Conservation (phyloP, 2,888 invertebrate genomes). For the Tethea ocularis region DNA sequence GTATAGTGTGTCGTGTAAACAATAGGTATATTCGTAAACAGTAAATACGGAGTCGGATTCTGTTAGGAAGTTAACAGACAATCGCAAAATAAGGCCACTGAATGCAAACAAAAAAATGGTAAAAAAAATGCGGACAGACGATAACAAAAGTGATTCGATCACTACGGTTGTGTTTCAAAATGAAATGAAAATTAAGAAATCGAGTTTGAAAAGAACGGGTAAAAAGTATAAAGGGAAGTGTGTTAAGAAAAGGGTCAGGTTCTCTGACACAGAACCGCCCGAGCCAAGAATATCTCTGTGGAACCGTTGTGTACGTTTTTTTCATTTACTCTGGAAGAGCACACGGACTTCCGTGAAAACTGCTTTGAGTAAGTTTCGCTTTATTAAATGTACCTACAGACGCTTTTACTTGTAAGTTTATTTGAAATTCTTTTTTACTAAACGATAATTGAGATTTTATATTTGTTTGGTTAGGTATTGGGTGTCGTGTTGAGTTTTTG, state of each 20-base stretch:
- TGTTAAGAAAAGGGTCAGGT: constrained; percentile 70
- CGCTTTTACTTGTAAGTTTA: not conserved
- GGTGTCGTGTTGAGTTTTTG: too few relatives aligned
- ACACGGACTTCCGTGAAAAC: constrained; percentile 56
- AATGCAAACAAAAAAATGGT: constrained; percentile 47
- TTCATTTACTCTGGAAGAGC: constrained; percentile 64
- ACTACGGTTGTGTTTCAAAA: constrained; percentile 41
- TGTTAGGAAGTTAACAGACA: constrained; percentile 36
- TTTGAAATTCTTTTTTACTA: too few relatives aligned
- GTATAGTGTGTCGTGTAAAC: constrained; percentile 50
- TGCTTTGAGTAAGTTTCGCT: constrained; percentile 61
- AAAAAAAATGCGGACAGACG: constrained; percentile 46
- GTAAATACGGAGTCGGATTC: constrained; percentile 59
- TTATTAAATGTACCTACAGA: constrained; percentile 19
- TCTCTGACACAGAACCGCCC: constrained; percentile 55
- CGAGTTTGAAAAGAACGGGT: constrained; percentile 58
- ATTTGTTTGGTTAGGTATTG: too few relatives aligned
- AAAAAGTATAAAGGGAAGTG: constrained; percentile 47
- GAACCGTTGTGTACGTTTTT: constrained; percentile 59
- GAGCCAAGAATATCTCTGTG: constrained; percentile 50
- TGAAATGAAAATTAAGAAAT: constrained; percentile 64
- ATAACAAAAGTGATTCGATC: constrained; percentile 29
- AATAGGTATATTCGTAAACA: constrained; percentile 27
- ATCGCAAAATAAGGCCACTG: constrained; percentile 34
- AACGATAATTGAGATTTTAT: too few relatives aligned